These are phyloP conservation scores for Rhopalosiphum nymphaeae DNA, from an alignment of 2,888 invertebrate species.

Conservation along the genomic window DNA sequence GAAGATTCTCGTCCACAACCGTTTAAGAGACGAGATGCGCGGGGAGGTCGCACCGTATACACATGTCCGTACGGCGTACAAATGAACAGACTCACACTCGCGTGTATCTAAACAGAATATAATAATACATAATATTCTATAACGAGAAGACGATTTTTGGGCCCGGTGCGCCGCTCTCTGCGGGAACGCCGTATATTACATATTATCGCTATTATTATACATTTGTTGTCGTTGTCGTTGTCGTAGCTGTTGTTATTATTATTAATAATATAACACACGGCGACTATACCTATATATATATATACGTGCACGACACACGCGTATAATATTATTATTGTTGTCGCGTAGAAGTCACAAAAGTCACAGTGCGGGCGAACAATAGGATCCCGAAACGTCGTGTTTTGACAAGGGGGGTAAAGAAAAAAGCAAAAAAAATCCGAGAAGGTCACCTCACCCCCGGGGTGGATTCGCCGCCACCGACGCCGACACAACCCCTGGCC, in stretches of 20 bases:
- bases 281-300: not conserved
- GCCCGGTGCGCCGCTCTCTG: constrained; percentile 15
- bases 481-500: constrained; percentile 15
- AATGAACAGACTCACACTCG: not conserved
- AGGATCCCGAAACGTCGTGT: constrained; percentile 22
- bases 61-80: not conserved
- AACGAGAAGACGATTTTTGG: not conserved
- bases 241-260: not conserved
- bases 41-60: not conserved
- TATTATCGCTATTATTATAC: not conserved
- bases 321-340: constrained; percentile 6
- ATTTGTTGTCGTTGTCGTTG: too few species aligned
- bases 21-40: not conserved
- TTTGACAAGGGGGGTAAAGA: constrained; percentile 24
- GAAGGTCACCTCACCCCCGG: constrained; percentile 4
- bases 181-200: constrained; percentile 52
- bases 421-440: not conserved
- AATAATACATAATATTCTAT: not conserved
- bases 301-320: not conserved
- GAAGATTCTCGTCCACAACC: not conserved
- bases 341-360: constrained; percentile 27
- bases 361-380: constrained; percentile 25
- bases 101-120: not conserved
- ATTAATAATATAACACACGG: not conserved
- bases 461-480: not conserved